These are phyloP conservation scores for Gasterosteus aculeatus DNA, from an alignment of 2,113 vertebrate genomes.

Conservation along the genomic window DNA sequence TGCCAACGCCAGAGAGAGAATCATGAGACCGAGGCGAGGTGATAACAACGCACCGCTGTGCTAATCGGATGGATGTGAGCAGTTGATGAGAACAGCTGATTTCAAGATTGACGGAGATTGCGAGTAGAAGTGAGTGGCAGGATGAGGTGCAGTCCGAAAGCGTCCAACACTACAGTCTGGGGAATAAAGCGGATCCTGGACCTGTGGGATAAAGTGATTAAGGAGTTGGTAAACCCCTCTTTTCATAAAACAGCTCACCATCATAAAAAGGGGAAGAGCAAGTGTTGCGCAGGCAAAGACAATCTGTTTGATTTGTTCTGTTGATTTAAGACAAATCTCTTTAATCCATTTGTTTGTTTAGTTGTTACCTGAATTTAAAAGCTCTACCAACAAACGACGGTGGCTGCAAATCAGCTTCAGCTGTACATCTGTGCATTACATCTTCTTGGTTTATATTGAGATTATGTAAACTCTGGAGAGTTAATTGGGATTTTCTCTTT, in stretches of 20 bases:
- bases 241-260: background rate
- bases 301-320: background rate
- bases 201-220: background rate
- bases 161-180: background rate
- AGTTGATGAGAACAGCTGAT: background rate
- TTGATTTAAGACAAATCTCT: background rate
- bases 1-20: background rate
- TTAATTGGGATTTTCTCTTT: slow-evolving; percentile 35
- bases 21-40: background rate
- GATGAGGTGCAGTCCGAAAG: background rate
- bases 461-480: slow-evolving; percentile 34
- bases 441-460: slow-evolving; percentile 8
- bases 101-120: background rate
- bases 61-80: background rate
- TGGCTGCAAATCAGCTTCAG: background rate
- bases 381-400: background rate
- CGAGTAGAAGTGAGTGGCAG: background rate
- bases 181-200: background rate
- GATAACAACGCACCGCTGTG: background rate
- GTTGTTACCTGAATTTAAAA: background rate
- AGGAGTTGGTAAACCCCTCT: background rate
- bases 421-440: background rate
- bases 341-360: background rate
- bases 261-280: background rate
- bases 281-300: background rate